Evolutionary conservation across 2,113 vertebrate genomes (phyloP), one percentile per base, ranked within the genome.

Genomic region (Pavo muticus): DNA sequence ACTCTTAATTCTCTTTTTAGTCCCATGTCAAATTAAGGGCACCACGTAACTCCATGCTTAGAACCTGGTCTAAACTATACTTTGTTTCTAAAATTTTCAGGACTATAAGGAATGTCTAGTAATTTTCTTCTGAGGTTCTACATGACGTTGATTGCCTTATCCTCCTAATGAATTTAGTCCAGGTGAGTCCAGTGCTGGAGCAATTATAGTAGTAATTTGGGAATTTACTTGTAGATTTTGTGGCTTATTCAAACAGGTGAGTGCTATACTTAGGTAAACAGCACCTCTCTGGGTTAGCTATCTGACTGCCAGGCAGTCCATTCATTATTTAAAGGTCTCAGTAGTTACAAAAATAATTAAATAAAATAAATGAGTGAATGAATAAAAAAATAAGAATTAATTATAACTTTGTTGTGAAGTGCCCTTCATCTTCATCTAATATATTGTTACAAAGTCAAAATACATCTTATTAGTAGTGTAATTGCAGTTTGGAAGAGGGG

Each of bases 21-120:
- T 50, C 54, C 16, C 15, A 64, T 79, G 4, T 8, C 40, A 72
- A 80, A 37, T 84, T 63, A 68, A 80, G 47, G 44, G 60, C 7
- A 14, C 12, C 0, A 1, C 27, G 6, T 80, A 86, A 54, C 37
- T 12, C 2, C 30, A 1, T 29, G 13, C 19, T n/a, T 5, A 52
- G 39, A 74, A 78, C 13, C 6, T 84, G 23, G 11, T 44, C 68
- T 91, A 90, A 76, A 45, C 7, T 11, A 3, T 54, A 20, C 29
- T 74, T 94, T n/a, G 11, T 44, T 21, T 63, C 42, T 64, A 64
- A 68, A 71, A 30, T 68, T 75, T 56, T 72, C 11, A 47, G 16
- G 68, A 77, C 6, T 20, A 7, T 12, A 14, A 17, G 56, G 24
- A 84, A 11, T 15, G 8, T 32, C 29, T 74, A 24, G 29, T 30